Conservation (phyloP, 2,888 invertebrate genomes). For the Herminia tarsipennalis region DNA sequence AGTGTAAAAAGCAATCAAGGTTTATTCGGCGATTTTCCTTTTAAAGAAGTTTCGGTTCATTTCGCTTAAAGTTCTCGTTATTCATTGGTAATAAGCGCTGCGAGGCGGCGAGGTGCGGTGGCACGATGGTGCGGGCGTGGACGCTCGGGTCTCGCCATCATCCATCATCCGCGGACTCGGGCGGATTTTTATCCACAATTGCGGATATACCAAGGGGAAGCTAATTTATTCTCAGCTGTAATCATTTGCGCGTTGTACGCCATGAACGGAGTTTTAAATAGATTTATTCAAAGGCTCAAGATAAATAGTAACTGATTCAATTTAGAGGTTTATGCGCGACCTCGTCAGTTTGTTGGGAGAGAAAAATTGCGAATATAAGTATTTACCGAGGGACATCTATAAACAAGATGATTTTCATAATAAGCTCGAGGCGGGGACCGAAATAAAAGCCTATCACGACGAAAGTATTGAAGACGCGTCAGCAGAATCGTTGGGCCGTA, state of each 20-base stretch:
- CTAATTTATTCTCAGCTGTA: conserved; percentile 35
- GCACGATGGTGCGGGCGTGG: not conserved
- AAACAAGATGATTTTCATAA: conserved; percentile 57
- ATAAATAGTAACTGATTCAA: conserved; percentile 38
- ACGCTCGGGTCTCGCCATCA: conserved; percentile 20
- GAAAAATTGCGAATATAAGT: conserved; percentile 31
- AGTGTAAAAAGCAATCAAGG: conserved; percentile 26
- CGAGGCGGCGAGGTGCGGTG: conserved; percentile 2
- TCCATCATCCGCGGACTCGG: conserved; percentile 49
- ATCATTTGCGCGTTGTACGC: conserved; percentile 32
- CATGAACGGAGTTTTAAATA: conserved; percentile 27
- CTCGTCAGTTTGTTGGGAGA: conserved; percentile 20
- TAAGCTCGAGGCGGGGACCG: conserved; percentile 39
- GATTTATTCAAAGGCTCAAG: conserved; percentile 32
- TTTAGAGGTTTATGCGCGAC: conserved; percentile 19
- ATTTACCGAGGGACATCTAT: conserved; percentile 36
- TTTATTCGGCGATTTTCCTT: conserved; percentile 17
- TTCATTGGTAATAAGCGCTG: conserved; percentile 6
- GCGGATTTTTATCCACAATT: conserved; percentile 39
- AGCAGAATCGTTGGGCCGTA: conserved; percentile 50
- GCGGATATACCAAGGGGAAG: conserved; percentile 28
- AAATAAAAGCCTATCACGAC: conserved; percentile 47
- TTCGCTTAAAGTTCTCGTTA: conserved; percentile 9
- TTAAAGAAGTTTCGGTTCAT: conserved; percentile 19
- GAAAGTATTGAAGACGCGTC: conserved; percentile 49